Base-by-base conservation (phyloP, 2,113 vertebrate species). In the Tautogolabrus adspersus region DNA sequence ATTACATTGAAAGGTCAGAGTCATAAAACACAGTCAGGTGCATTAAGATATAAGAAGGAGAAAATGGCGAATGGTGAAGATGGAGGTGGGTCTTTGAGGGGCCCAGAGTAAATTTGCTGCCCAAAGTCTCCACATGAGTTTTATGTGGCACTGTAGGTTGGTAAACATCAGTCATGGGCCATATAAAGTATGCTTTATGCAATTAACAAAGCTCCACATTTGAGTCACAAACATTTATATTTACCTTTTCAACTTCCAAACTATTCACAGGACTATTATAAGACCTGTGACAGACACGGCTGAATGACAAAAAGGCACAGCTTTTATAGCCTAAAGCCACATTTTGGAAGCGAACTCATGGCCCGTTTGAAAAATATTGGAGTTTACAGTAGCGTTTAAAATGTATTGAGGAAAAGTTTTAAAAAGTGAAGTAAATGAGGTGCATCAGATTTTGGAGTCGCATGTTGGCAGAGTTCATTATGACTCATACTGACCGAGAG, bases 401-500 rank as follows among this genome's bases (percentile, higher is more conserved):
- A 19, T 7, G 10, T 55, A 16, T 12, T n/a, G 46, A 38, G 6
- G 42, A 30, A 47, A 0, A 38, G 11, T 1, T 30, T 8, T 0
- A 8, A n/a, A 23, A 40, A 56, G n/a, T 38, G 13, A 22, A 34
- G 10, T 18, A 72, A 61, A 63, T 34, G 1, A 16, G 22, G 38
- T n/a, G 34, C 54, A 56, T 47, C 13, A 58, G 26, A 10, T 3
- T 16, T 3, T 21, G 11, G 26, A 59, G n/a, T 10, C 12, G 23
- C 5, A 38, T 58, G 19, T 40, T 63, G 67, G 72, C 61, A 62
- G 62, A 21, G 52, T 10, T 60, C 10, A 1, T 38, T 47, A 5
- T 77, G 64, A 83, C 22, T 76, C 80, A 75, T 8, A 5, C 8
- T 12, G 22, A 69, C 65, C 3, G 8, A 56, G 34, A 56, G 10